Evolutionary conservation across 2,113 vertebrate genomes (phyloP), one percentile per base, ranked within the genome.

Genomic region (Himantopus leucocephalus): DNA sequence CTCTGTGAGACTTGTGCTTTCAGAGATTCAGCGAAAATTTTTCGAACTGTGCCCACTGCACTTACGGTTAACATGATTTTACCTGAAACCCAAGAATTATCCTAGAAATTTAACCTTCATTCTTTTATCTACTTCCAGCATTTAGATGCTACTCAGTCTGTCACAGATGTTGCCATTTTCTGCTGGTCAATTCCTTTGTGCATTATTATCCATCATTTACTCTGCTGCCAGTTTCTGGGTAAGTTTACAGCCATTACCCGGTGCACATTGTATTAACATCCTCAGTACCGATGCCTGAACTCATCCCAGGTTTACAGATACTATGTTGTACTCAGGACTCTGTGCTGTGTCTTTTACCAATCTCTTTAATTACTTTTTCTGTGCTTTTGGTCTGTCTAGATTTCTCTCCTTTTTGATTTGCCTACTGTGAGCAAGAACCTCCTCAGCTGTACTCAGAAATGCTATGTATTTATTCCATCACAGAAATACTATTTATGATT

Each of bases 401-500:
- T 92, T 91, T 64, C 35, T 83, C 92, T 86, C 18, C 52, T 63
- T 85, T 83, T 48, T 45, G 12, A 43, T 75, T 92, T 95, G 66
- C 82, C 55, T 80, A 20, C 66, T 70, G 59, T 30, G 55, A 85
- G 59, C n/a, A 79, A 85, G 81, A 79, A 64, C 30, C 18, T 85
- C n/a, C 62, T 93, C 64, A 72, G 58, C 52, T 68, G 21, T 74
- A 45, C 26, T 81, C 60, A 64, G 64, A 74, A 74, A 63, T 34
- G 14, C n/a, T 48, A 2, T 18, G 12, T 48, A 79, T 77, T 91
- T 91, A 66, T 73, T 68, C 68, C 35, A 45, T 30, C n/a, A 50
- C 73, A 88, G 91, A 85, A 91, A 74, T 88, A 85, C 52, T 88
- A 27, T 59, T 66, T 30, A 24, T 71, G 75, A 87, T 77, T 88